A percentile compares a stretch with the other conserved stretches of the same genome.
Conservation (phyloP, 2,797 vertebrate genomes). For the Pseudochaenichthys georgianus region DNA sequence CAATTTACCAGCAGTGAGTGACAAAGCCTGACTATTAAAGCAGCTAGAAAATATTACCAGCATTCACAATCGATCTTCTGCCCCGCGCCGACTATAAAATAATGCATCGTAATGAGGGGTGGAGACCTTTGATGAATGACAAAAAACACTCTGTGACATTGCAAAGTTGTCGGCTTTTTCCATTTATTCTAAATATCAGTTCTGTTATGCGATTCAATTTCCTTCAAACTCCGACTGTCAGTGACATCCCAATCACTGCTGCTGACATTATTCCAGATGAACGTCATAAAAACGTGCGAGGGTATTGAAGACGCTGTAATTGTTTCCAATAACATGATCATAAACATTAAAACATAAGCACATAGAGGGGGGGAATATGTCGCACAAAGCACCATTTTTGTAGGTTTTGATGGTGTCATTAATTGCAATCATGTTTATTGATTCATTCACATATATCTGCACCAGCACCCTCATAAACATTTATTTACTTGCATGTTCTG, state of each 20-base stretch:
- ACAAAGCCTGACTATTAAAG: constrained; percentile 74
- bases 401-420: constrained; percentile 24
- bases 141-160: constrained; percentile 38
- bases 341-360: constrained; percentile 29
- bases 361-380: not conserved
- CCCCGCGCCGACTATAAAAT: constrained; percentile 64
- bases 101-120: constrained; percentile 68
- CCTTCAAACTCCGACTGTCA: constrained; percentile 19
- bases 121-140: constrained; percentile 45
- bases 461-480: constrained; percentile 2
- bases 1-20: constrained; percentile 58
- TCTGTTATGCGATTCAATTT: constrained; percentile 34
- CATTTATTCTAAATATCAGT: constrained; percentile 27
- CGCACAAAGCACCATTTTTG: not conserved
- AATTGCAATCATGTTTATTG: constrained; percentile 9
- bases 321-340: constrained; percentile 35
- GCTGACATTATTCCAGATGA: constrained; percentile 36
- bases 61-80: constrained; percentile 68
- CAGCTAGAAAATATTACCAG: constrained; percentile 64
- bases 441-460: constrained; percentile 2
- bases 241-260: constrained; percentile 37
- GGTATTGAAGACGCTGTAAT: constrained; percentile 36
- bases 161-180: constrained; percentile 30
- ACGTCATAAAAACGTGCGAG: constrained; percentile 26
- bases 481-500: constrained; percentile 1